These are phyloP conservation scores for Saccopteryx bilineata DNA, from an alignment of 2,113 vertebrate species.

Conservation along the genomic window DNA sequence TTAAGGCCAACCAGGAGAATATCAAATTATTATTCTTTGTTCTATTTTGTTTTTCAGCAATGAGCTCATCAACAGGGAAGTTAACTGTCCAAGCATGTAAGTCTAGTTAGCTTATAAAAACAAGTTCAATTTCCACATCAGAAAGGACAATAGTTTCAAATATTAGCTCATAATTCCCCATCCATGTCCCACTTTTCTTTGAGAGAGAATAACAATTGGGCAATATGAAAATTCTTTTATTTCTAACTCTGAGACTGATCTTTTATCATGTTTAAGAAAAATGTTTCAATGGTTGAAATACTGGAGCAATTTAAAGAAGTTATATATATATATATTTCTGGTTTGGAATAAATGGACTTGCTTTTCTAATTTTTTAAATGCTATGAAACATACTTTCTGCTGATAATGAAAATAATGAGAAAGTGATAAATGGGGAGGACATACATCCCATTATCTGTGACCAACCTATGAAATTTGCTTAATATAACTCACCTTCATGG, in stretches of 20 bases:
- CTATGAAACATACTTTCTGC: slow-evolving; percentile 47
- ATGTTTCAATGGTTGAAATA: slow-evolving; percentile 19
- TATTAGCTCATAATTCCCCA: slow-evolving; percentile 32
- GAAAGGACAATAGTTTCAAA: slow-evolving; percentile 55
- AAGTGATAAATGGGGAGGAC: not conserved
- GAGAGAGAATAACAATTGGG: not conserved
- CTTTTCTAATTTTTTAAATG: slow-evolving; percentile 51
- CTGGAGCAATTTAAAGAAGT: not conserved
- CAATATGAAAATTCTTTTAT: not conserved
- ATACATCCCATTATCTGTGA: not conserved
- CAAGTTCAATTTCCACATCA: slow-evolving; percentile 57
- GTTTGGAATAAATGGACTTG: slow-evolving; percentile 51
- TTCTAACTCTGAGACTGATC: not conserved
- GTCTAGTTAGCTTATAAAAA: slow-evolving; percentile 69
- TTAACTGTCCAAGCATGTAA: slow-evolving; percentile 77
- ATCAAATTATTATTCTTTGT: slow-evolving; percentile 55
- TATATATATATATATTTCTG: slow-evolving; percentile 48
- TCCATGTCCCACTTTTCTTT: not conserved
- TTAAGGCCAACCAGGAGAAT: not conserved
- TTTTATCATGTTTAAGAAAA: slow-evolving; percentile 55
- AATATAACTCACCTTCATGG: not conserved
- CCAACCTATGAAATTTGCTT: not conserved
- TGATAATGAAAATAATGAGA: slow-evolving; percentile 54
- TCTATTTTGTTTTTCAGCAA: slow-evolving; percentile 77
- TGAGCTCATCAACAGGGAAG: slow-evolving; percentile 77